These are phyloP conservation scores for Pangasius djambal DNA, from an alignment of 2,797 vertebrate species.

Conservation along the genomic window DNA sequence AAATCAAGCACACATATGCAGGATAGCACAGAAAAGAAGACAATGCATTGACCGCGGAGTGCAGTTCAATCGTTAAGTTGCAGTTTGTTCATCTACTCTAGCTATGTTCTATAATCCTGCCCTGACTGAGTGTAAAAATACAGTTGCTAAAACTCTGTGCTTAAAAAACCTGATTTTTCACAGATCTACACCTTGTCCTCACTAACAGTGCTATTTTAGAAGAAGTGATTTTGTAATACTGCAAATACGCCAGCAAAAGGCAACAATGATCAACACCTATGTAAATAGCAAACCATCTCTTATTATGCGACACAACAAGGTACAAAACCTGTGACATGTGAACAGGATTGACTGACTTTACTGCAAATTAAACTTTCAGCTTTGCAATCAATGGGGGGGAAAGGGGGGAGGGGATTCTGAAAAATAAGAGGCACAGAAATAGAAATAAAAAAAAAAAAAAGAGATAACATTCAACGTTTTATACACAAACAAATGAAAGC, in stretches of 20 bases:
- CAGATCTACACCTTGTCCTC: not conserved
- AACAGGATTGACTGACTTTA: not conserved
- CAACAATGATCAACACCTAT: not conserved
- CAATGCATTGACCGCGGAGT: constrained; percentile 43
- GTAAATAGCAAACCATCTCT: not conserved
- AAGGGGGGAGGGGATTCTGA: not conserved
- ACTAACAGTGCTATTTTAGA: not conserved
- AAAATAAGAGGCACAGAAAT: not conserved
- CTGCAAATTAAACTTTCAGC: not conserved
- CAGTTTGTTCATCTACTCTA: not conserved
- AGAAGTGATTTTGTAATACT: not conserved
- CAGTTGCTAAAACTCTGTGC: not conserved
- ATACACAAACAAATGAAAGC: not conserved
- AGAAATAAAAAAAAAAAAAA: not conserved
- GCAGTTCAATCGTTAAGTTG: not conserved
- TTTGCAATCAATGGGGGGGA: not conserved
- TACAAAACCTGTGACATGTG: not conserved
- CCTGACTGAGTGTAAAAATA: not conserved
- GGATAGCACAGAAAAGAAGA: constrained; percentile 50
- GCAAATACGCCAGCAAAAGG: not conserved
- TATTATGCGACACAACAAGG: not conserved
- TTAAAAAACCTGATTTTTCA: no score
- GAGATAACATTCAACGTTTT: not conserved
- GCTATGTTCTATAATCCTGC: not conserved
- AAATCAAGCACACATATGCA: constrained; percentile 16